Conservation (phyloP, 1,140 invertebrate genomes). For the Drosophila sturtevanti region DNA sequence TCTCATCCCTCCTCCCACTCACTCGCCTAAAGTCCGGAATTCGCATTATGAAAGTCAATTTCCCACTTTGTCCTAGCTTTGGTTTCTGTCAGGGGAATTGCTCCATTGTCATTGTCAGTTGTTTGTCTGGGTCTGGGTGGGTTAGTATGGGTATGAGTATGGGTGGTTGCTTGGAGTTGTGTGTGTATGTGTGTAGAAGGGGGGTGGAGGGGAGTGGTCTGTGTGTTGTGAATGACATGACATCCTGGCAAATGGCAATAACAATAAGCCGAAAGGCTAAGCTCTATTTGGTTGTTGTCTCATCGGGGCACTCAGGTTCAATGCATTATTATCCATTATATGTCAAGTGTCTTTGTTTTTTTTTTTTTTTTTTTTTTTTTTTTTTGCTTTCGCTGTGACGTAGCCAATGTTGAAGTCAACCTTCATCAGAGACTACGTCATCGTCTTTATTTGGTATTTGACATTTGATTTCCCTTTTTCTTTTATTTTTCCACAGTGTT, state of each 20-base stretch:
- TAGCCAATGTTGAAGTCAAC: conserved; percentile 55
- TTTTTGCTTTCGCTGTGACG: conserved; percentile 31
- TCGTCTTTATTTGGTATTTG: conserved; percentile 70
- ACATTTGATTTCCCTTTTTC: conserved; percentile 70
- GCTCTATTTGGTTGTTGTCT: conserved; percentile 54
- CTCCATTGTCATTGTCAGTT: conserved; percentile 10
- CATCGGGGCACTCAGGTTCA: conserved; percentile 62
- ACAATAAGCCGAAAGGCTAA: conserved; percentile 47
- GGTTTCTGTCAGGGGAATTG: conserved; percentile 11
- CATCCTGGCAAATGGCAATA: conserved; percentile 49
- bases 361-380: conserved; percentile 12
- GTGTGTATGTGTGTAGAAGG: neutral
- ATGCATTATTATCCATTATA: conserved; percentile 59
- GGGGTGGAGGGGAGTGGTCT: conserved; percentile 8
- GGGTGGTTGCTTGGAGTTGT: neutral
- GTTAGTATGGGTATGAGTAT: neutral
- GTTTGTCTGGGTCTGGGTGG: neutral
- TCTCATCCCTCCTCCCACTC: neutral
- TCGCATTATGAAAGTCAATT: conserved; percentile 17
- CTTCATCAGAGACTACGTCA: conserved; percentile 69
- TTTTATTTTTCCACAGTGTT: conserved; percentile 11
- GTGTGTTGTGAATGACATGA: conserved; percentile 3
- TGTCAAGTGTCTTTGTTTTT: conserved; percentile 73
- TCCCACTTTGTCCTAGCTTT: conserved; percentile 5
- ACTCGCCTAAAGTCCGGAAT: neutral